Evolutionary conservation across 2,113 vertebrate genomes (phyloP).

Genomic region (Rhinoptilus africanus): DNA sequence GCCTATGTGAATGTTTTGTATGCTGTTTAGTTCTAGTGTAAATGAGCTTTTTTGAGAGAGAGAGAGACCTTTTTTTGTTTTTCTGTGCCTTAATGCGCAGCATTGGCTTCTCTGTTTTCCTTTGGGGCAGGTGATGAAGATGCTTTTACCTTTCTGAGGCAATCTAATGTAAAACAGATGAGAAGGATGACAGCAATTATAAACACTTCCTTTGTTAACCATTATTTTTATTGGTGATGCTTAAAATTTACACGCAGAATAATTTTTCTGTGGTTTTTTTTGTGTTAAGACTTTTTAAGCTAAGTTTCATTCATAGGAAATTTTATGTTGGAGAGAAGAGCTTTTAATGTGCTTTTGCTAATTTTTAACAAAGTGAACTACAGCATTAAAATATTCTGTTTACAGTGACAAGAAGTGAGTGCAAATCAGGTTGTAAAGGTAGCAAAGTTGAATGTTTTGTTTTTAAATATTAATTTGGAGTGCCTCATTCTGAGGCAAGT

Average conservation of each 20-base stretch:
- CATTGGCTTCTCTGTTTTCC: not conserved
- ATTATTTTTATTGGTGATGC: not conserved
- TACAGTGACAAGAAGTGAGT: not conserved
- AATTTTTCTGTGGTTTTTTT: not conserved
- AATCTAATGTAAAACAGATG: not conserved
- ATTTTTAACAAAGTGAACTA: not conserved
- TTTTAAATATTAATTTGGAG: not conserved
- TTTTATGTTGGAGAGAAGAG: not conserved
- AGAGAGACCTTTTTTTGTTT: no score
- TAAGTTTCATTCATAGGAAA: not conserved
- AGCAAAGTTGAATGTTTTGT: not conserved
- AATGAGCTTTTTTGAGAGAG: no score
- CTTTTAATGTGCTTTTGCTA: not conserved
- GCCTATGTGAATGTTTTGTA: not conserved
- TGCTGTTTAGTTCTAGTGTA: not conserved
- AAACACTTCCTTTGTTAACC: not conserved
- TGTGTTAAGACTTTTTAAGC: not conserved
- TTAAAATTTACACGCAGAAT: not conserved
- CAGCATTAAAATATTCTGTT: not conserved
- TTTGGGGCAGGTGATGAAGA: not conserved
- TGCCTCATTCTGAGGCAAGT: not conserved
- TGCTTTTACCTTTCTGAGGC: not conserved
- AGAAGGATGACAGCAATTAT: not conserved
- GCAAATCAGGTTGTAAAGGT: not conserved
- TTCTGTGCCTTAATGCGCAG: not conserved